Evolutionary conservation across 2,888 invertebrate genomes (phyloP), one percentile per base, ranked within the genome.

Genomic region (Pogonocherus hispidulus): DNA sequence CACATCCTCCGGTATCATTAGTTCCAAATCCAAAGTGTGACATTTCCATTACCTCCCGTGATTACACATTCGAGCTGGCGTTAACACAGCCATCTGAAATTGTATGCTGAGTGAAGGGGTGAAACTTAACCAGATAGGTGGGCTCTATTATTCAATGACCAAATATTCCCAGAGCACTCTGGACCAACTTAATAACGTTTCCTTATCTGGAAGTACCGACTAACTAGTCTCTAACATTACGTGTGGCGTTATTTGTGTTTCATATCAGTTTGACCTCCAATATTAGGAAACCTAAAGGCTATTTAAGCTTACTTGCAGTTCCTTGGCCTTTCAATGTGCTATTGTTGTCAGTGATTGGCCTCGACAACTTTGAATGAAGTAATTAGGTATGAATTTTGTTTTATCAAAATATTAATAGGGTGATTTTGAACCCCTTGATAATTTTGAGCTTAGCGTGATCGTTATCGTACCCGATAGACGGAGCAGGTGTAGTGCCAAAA

Each of bases 71-170:
- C n/a, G 41, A 41, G n/a, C 41, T 14, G 16, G 41, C 41, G 41
- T 41, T 41, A 41, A 41, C 41, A 41, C 16, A 16, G 41, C 14
- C 41, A 11, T 41, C 16, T 41, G 41, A 14, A 41, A 9, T 14
- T 41, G n/a, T n/a, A 4, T 16, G 16, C n/a, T n/a, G 41, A 41
- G 32, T 32, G n/a, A n/a, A n/a, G n/a, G n/a, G n/a, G n/a, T n/a
- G 11, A 41, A 41, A n/a, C 16, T 41, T 41, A 16, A 14, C 41
- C 41, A 14, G 41, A 41, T 41, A 41, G 41, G 41, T 14, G n/a
- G 41, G 41, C 41, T 27, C 27, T 27, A 41, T 41, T 41, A 41
- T 41, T 41, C 41, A 41, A 3, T 41, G 41, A 41, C 41, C 41
- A 41, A 41, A 41, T 16, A 14, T 41, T 41, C 41, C 41, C 16